Evolutionary conservation across 2,888 invertebrate species (phyloP), one percentile per base, ranked within the genome.

Genomic region (Caenorhabditis sp.): DNA sequence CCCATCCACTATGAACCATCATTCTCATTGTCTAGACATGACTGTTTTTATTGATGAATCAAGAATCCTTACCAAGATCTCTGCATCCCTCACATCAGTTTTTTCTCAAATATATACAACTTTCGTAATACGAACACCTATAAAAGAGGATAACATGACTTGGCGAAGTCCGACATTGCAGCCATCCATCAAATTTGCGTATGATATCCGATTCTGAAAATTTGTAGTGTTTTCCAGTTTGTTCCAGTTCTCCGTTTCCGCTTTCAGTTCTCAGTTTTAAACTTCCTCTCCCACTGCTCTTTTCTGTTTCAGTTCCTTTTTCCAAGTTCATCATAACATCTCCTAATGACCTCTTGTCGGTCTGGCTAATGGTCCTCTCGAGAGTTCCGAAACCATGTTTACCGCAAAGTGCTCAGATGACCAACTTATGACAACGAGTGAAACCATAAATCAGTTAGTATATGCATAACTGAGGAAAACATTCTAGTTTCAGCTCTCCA

Each of bases 101-200:
- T 47, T 18, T 18, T 47, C 47, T 20, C n/a, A 18, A 9, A 47
- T 47, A n/a, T 18, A 13, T 56, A 55, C 28, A 28, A 56, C 60
- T 60, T 69, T 53, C 61, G 40, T 28, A 40, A 70, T 53, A 24
- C 28, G 61, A 61, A 61, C 61, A 61, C 61, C 51, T 55, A 55
- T 35, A 40, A 70, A 56, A 35, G 56, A 15, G 56, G 56, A 56
- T 56, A 56, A 56, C 56, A 56, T 32, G 56, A 55, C 55, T 15
- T 35, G 18, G 2, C 8, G 69, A 70, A 70, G 53, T 40, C 61
- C 40, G 60, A 26, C n/a, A 28, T 53, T 4, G 40, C 61, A 53
- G 40, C n/a, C 40, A 61, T 70, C 51, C 69, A 53, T 61, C 53
- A 60, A 20, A 51, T 24, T 37, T 18, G 68, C 2, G 51, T 24